Evolutionary conservation across 2,888 invertebrate species (phyloP).

Genomic region (Mesoligia furuncula): DNA sequence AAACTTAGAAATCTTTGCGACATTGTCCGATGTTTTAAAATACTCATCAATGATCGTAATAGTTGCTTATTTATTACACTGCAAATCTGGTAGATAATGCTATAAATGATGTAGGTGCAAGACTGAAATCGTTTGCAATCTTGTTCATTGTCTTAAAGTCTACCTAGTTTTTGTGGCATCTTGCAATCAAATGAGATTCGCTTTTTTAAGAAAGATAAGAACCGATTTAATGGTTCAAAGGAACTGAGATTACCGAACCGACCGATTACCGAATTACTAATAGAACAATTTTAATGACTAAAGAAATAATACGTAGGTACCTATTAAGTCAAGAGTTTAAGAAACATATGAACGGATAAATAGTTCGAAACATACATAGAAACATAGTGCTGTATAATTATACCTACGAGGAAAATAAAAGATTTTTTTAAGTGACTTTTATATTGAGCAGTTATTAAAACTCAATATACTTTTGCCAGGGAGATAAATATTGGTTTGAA

Average conservation of each 20-base stretch:
- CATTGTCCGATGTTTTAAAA: constrained; percentile 29
- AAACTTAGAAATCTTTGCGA: too few species aligned
- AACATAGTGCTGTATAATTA: background rate
- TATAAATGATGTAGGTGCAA: constrained; percentile 1
- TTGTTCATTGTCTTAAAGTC: background rate
- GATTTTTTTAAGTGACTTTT: too few species aligned
- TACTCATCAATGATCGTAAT: constrained; percentile 15
- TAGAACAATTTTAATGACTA: background rate
- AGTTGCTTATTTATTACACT: too few species aligned
- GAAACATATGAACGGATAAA: background rate
- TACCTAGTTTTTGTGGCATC: constrained; percentile 6
- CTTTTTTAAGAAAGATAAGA: background rate
- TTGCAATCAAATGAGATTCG: constrained; percentile 10
- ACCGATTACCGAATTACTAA: background rate
- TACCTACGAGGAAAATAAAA: background rate
- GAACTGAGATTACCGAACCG: background rate
- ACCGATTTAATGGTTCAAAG: background rate
- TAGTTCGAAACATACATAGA: too few species aligned
- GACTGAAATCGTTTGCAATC: constrained; percentile 10
- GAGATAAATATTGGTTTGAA: background rate
- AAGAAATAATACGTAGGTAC: background rate
- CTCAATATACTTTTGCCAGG: background rate
- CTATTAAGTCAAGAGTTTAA: background rate
- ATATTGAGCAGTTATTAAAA: background rate
- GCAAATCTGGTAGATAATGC: too few species aligned